These are phyloP conservation scores for Drosophila ironensis DNA, from an alignment of 1,140 invertebrate genomes.

Conservation along the genomic window DNA sequence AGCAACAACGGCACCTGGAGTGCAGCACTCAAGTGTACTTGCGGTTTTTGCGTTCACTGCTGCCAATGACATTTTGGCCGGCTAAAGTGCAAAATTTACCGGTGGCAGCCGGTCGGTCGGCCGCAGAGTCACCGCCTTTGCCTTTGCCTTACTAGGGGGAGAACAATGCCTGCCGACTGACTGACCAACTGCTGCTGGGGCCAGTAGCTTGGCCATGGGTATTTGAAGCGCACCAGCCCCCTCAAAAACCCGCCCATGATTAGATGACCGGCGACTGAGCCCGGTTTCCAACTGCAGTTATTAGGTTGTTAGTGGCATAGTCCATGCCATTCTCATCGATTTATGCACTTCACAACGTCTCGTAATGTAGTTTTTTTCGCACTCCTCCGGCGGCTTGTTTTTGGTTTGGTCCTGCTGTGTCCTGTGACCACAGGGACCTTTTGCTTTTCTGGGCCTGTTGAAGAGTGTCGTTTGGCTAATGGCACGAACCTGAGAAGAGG, in stretches of 20 bases:
- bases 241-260: constrained; percentile 50
- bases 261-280: constrained; percentile 61
- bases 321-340: constrained; percentile 74
- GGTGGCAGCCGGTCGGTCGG: constrained; percentile 47
- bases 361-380: constrained; percentile 56
- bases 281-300: constrained; percentile 58
- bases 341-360: constrained; percentile 75
- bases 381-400: neutral
- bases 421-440: constrained; percentile 17
- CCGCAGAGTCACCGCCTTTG: constrained; percentile 54
- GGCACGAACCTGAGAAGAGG: constrained; percentile 39
- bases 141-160: constrained; percentile 23
- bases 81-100: constrained; percentile 80
- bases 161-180: constrained; percentile 57
- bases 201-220: constrained; percentile 71
- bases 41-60: constrained; percentile 78
- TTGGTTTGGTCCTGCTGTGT: constrained; percentile 1
- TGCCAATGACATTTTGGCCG: constrained; percentile 78
- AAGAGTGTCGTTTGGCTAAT: constrained; percentile 57
- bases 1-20: constrained; percentile 72
- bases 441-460: constrained; percentile 20
- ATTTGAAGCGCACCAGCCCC: constrained; percentile 28
- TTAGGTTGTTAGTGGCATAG: constrained; percentile 78
- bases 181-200: constrained; percentile 46
- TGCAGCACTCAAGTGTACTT: constrained; percentile 80